Conservation (phyloP, 2,113 vertebrate species). For the Rhinolophus sinicus region DNA sequence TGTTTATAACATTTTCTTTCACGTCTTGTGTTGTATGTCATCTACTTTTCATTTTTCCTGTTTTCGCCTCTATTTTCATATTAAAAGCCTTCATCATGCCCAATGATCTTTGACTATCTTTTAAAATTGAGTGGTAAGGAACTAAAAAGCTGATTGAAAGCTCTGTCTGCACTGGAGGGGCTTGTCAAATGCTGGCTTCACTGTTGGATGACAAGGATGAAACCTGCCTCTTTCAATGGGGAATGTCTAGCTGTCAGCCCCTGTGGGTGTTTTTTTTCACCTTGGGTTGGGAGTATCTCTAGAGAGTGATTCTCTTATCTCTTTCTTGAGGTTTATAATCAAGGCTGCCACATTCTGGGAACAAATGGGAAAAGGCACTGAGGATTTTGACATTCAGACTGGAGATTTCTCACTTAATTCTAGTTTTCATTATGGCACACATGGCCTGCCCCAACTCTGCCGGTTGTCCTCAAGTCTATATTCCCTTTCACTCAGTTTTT, state of each 20-base stretch:
- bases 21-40: not conserved
- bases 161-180: not conserved
- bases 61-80: constrained; percentile 15
- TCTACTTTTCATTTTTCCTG: not conserved
- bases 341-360: not conserved
- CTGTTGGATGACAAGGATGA: not conserved
- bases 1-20: not conserved
- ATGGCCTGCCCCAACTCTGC: not conserved
- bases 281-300: not conserved
- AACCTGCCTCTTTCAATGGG: not conserved
- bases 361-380: not conserved
- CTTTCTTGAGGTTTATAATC: not conserved
- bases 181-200: not conserved
- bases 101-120: not conserved
- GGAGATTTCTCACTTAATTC: not conserved
- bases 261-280: not conserved
- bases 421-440: not conserved
- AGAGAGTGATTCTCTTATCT: not conserved
- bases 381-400: not conserved
- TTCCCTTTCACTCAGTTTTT: not conserved
- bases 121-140: not conserved
- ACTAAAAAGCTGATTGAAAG: not conserved
- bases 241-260: not conserved
- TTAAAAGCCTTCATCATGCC: not conserved
- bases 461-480: not conserved